Conservation (phyloP, 1,140 invertebrate species). For the Drosophila azteca region DNA sequence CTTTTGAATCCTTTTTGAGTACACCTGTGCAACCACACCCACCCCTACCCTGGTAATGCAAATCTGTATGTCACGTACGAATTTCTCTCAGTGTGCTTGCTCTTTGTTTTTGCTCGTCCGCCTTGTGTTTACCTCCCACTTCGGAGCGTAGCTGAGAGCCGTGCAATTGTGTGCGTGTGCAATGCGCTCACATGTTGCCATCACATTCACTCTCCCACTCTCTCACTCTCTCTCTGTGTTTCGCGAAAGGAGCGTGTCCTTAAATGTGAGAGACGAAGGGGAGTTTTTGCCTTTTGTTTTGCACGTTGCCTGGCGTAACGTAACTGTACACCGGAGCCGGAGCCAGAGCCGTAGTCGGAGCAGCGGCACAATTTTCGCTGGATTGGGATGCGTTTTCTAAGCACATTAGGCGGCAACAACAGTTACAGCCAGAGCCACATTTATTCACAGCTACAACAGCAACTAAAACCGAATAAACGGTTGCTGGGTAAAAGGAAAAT, state of each 20-base stretch:
- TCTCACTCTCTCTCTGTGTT: neutral
- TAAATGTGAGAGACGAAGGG: slow-evolving; percentile 16
- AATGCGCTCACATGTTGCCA: slow-evolving; percentile 34
- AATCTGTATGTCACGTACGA: too few relatives aligned
- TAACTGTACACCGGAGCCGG: slow-evolving; percentile 54
- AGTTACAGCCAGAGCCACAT: slow-evolving; percentile 4
- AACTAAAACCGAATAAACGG: slow-evolving; percentile 3
- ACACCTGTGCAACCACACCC: too few relatives aligned
- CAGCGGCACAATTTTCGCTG: slow-evolving; percentile 24
- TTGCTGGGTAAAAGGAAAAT: slow-evolving; percentile 44
- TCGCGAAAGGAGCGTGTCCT: too few relatives aligned
- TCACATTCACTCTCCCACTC: slow-evolving; percentile 19
- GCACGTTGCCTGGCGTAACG: slow-evolving; percentile 55
- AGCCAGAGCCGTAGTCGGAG: too few relatives aligned
- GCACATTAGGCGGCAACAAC: slow-evolving; percentile 52
- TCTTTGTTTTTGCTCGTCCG: slow-evolving; percentile 32
- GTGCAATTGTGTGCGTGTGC: slow-evolving; percentile 16
- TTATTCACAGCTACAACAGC: slow-evolving; percentile 1
- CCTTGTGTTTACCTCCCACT: slow-evolving; percentile 35
- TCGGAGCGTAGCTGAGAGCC: neutral
- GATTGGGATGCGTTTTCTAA: slow-evolving; percentile 69
- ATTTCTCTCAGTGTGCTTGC: slow-evolving; percentile 26
- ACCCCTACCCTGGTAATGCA: too few relatives aligned
- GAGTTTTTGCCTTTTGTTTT: slow-evolving; percentile 50
- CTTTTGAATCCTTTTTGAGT: too few relatives aligned